These are phyloP conservation scores for Threskiornis aethiopicus DNA, from an alignment of 2,797 vertebrate species.

Conservation along the genomic window DNA sequence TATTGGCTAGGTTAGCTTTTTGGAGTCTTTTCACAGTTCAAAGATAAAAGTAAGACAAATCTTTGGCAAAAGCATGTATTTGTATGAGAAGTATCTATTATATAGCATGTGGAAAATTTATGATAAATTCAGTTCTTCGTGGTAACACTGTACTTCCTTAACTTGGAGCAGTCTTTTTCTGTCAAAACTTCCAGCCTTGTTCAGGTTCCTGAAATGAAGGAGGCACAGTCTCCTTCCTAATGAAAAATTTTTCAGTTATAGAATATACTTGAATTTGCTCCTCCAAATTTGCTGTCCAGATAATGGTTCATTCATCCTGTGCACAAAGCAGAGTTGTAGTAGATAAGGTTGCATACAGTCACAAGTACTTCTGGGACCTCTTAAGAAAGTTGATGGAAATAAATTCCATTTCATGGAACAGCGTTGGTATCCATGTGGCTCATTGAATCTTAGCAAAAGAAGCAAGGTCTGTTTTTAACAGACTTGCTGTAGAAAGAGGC, in stretches of 20 bases:
- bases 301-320: background rate
- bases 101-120: background rate
- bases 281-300: background rate
- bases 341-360: background rate
- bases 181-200: background rate
- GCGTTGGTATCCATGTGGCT: background rate
- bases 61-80: background rate
- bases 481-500: background rate
- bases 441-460: background rate
- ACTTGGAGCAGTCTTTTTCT: background rate
- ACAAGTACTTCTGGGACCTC: background rate
- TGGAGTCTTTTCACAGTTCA: background rate
- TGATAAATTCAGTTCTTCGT: background rate
- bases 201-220: background rate
- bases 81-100: background rate
- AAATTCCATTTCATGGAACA: background rate
- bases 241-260: background rate
- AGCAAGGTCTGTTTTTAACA: no score
- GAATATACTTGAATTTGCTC: background rate
- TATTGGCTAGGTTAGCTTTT: background rate
- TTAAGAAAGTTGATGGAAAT: background rate
- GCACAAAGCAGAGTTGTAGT: background rate
- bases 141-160: background rate
- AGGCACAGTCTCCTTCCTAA: background rate
- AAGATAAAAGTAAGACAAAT: background rate